Conservation (phyloP, 2,888 invertebrate species). For the Chloroclystis v-ata region DNA sequence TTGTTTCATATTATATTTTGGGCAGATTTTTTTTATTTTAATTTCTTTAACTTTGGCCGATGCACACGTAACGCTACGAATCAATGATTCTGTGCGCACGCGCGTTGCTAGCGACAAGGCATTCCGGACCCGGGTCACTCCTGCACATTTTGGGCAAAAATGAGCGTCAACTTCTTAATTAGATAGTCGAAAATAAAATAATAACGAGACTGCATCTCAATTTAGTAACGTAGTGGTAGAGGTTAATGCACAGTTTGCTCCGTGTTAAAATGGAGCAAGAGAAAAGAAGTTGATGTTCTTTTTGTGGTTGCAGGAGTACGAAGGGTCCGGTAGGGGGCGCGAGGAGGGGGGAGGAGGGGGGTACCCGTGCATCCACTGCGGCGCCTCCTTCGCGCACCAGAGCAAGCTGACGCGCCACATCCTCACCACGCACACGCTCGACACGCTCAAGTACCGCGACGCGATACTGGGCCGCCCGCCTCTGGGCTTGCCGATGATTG, state of each 20-base stretch:
- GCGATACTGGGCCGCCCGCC: constrained; percentile 70
- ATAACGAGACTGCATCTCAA: constrained; percentile 72
- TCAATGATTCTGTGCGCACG: constrained; percentile 62
- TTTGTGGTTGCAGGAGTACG: constrained; percentile 94
- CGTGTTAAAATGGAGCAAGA: constrained; percentile 62
- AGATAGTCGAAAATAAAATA: constrained; percentile 65
- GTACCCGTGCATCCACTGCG: constrained; percentile 93
- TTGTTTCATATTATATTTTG: constrained; percentile 75
- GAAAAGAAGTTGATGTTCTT: constrained; percentile 93
- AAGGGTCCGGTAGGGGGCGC: constrained; percentile 81
- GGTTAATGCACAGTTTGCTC: constrained; percentile 69
- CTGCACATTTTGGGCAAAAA: constrained; percentile 84
- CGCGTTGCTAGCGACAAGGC: constrained; percentile 71
- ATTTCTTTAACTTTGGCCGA: constrained; percentile 70
- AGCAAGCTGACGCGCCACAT: constrained; percentile 94
- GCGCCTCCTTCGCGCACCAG: constrained; percentile 91
- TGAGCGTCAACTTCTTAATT: constrained; percentile 91
- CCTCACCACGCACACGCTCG: constrained; percentile 91
- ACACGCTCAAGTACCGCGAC: constrained; percentile 91
- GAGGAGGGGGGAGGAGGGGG: constrained; percentile 74
- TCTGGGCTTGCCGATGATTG: constrained; percentile 60
- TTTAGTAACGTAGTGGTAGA: constrained; percentile 75
- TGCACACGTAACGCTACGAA: constrained; percentile 62
- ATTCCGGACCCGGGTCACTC: constrained; percentile 74
- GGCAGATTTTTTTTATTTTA: constrained; percentile 64